Base-by-base conservation (phyloP, 2,797 vertebrate species). In the Sebastiscus albofasciatus region DNA sequence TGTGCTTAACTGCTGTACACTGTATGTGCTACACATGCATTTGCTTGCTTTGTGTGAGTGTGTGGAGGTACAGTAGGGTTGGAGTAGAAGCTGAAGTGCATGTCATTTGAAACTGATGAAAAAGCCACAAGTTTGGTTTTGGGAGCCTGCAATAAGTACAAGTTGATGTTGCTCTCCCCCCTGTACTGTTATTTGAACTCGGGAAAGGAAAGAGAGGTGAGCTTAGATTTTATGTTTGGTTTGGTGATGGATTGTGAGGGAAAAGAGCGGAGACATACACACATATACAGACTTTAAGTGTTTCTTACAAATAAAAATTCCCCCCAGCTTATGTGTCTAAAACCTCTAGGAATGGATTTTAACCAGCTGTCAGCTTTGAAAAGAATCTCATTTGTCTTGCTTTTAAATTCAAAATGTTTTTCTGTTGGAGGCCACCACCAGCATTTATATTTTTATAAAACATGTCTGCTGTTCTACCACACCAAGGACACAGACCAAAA, bases 51-150 rank as follows among this genome's bases (percentile, higher is more conserved):
- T 62, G 56, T 75, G 72, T 64, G 26, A 59, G 77, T 42, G 62
- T 71, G 79, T 39, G 60, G 29, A 56, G 55, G 54, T 71, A 33
- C 14, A 58, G 46, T 29, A 10, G 16, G 39, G 72, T 75, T 70
- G 75, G 85, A 70, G 79, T 24, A 58, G 33, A 77, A 73, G 72
- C 78, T 72, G 82, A 76, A 83, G 77, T 66, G 42, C 24, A 73
- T 82, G 86, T 82, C 81, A 91, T 88, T 82, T 83, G 90, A 95
- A 87, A 88, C 87, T 90, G 87, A 90, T 87, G 92, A 84, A 79
- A 93, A 94, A 92, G 79, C 90, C 92, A 93, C 89, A 93, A 80
- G 83, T 91, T 86, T 69, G 82, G 83, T 85, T 90, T 90, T 22
- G 58, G 87, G 81, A 73, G 64, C 49, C 59, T 52, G 77, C 72